Base-by-base conservation (phyloP, 2,113 vertebrate species). In the Bothrops jararaca region DNA sequence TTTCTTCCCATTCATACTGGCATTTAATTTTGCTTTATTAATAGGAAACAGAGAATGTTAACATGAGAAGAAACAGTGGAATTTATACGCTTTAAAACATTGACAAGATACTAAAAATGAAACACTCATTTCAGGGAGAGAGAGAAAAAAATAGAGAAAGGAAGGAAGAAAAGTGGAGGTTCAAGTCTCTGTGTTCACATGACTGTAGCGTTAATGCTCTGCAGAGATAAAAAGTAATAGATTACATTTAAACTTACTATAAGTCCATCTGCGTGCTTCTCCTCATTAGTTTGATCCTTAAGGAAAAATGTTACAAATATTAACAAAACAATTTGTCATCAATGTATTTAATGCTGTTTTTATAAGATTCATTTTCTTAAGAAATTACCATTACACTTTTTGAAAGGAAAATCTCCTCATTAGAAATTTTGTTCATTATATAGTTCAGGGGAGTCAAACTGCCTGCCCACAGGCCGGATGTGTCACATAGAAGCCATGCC, bases 251-350 rank as follows among this genome's bases (percentile, higher is more conserved):
- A 98, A 99, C 99, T 99, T 99, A 99, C 99, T 99, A 99, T 98
- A 97, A 99, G 98, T 99, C 99, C 99, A 98, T 99, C 98, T 98
- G 99, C 98, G 98, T 99, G 99, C 98, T 99, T 98, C 97, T 99
- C 99, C 97, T 98, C 98, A 98, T 99, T 99, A 99, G 98, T 99
- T 98, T 99, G 99, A 98, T 99, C 99, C 99, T 99, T 99, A 98
- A 98, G 98, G 98, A 98, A 98, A 97, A 98, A 99, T 96, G 98
- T 98, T 97, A 97, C 95, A 97, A 97, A 97, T 92, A 97, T 98
- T 97, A 98, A 98, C 98, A 98, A n/a, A 96, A 97, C 93, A 95
- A 95, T 97, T 97, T 96, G 95, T 95, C 26, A 97, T 89, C 91
- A 91, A 93, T 93, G 91, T 92, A 92, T 96, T 90, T 69, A 95